Base-by-base conservation (phyloP, 2,797 vertebrate species). In the Danio kyathit region DNA sequence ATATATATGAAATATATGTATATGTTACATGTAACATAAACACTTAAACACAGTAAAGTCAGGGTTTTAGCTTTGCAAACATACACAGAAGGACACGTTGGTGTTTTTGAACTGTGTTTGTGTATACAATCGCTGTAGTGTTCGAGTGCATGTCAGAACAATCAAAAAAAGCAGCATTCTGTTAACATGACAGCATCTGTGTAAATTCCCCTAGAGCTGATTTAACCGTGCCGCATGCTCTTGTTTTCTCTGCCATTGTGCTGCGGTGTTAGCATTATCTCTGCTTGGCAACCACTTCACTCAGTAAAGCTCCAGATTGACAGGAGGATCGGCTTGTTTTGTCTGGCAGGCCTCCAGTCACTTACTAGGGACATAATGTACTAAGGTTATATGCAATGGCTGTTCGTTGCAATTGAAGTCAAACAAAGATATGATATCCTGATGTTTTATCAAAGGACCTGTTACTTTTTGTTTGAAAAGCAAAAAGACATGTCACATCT, bases 261-360 rank as follows among this genome's bases (percentile, higher is more conserved):
- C 44, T 78, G 54, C 40, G 69, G 49, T 67, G 74, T 83, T 77
- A 74, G 76, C 51, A 11, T 79, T 78, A 76, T 77, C 74, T 76
- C 73, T 80, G 40, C 81, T 76, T 81, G 77, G 84, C 76, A 85
- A 85, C 76, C 72, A 66, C 69, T 67, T 63, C 78, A 63, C 65
- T 83, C 56, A 67, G 60, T 82, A 19, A 79, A 82, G 76, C 84
- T 83, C 52, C 10, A 21, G 64, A 82, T 79, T 87, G 82, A 89
- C 88, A 87, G 81, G 84, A 86, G 82, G 80, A 82, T 82, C 74
- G 85, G 74, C 19, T 82, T 87, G 78, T 85, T 85, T 76, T 83
- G 69, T 72, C 82, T 88, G 87, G 86, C 83, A 71, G 12, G 19
- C 66, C 29, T 81, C 83, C 85, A 86, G 70, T n/a, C 46, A 61